Evolutionary conservation across 1,140 invertebrate genomes (phyloP).

Genomic region (Nasonia giraulti): DNA sequence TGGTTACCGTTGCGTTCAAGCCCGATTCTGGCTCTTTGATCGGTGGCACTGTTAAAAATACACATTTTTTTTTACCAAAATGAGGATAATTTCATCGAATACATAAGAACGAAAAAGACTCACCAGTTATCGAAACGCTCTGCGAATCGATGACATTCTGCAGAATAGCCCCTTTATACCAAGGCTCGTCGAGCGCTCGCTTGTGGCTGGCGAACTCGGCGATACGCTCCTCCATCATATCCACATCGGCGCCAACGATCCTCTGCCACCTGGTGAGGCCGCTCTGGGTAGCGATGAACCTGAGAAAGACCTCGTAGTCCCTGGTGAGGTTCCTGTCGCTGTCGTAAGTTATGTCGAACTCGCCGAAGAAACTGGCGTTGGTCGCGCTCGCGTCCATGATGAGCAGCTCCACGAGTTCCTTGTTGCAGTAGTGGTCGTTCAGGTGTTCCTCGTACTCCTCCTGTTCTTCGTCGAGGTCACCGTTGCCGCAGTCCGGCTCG

Average conservation of each 20-base stretch:
- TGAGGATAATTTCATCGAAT: no score
- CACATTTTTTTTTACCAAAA: not conserved
- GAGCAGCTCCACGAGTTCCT: slow-evolving; percentile 87
- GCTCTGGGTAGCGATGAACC: slow-evolving; percentile 91
- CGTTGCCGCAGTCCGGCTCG: slow-evolving; percentile 43
- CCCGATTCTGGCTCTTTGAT: slow-evolving; percentile 69
- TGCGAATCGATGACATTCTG: slow-evolving; percentile 86
- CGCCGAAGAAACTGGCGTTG: slow-evolving; percentile 80
- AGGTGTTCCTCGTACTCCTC: slow-evolving; percentile 41
- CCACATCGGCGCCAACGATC: not conserved
- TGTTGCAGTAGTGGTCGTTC: slow-evolving; percentile 88
- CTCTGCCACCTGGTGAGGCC: slow-evolving; percentile 89
- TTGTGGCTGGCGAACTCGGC: slow-evolving; percentile 60
- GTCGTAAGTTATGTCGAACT: slow-evolving; percentile 63
- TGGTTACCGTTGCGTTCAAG: slow-evolving; percentile 80
- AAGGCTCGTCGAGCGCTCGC: slow-evolving; percentile 90
- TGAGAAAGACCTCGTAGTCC: slow-evolving; percentile 80
- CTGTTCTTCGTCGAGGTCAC: slow-evolving; percentile 35
- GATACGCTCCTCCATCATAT: slow-evolving; percentile 26
- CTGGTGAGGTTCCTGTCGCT: slow-evolving; percentile 71
- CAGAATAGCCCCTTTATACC: slow-evolving; percentile 93
- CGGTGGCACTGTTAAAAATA: slow-evolving; percentile 80
- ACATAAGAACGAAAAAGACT: not conserved
- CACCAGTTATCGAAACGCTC: slow-evolving; percentile 68
- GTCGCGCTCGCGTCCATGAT: slow-evolving; percentile 92